Evolutionary conservation across 2,888 invertebrate genomes (phyloP).

Genomic region (Agriopis leucophaearia): DNA sequence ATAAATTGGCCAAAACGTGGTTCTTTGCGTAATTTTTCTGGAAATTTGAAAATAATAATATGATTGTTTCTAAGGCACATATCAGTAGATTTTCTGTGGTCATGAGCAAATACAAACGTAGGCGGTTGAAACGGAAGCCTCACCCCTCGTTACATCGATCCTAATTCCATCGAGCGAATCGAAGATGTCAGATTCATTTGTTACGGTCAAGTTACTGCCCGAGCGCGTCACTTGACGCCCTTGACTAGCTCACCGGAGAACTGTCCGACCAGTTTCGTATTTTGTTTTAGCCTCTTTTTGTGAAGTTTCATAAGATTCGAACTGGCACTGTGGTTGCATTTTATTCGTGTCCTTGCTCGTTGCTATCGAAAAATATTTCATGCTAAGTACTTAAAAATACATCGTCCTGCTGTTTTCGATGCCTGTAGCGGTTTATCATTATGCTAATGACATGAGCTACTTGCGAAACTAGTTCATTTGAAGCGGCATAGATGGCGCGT

Average conservation of each 20-base stretch:
- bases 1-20: background rate
- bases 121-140: slow-evolving; percentile 44
- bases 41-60: background rate
- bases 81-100: background rate
- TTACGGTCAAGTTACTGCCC: slow-evolving; percentile 55
- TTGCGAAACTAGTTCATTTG: slow-evolving; percentile 61
- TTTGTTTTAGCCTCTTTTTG: slow-evolving; percentile 37
- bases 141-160: slow-evolving; percentile 39
- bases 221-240: slow-evolving; percentile 58
- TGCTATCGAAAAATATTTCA: slow-evolving; percentile 5
- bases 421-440: background rate
- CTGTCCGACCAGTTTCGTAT: slow-evolving; percentile 42
- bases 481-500: slow-evolving; percentile 62
- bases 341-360: slow-evolving; percentile 21
- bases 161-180: slow-evolving; percentile 48
- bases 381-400: slow-evolving; percentile 5
- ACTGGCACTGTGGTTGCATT: slow-evolving; percentile 30
- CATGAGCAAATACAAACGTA: background rate
- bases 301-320: slow-evolving; percentile 33
- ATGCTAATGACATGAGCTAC: slow-evolving; percentile 15
- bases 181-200: slow-evolving; percentile 58
- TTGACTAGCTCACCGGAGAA: slow-evolving; percentile 53
- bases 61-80: background rate
- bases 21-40: background rate
- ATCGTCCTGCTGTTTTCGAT: background rate